phyloP scores from a whole-genome alignment of 2,888 invertebrate genomes.

The Xanthorhoe designata region DNA sequence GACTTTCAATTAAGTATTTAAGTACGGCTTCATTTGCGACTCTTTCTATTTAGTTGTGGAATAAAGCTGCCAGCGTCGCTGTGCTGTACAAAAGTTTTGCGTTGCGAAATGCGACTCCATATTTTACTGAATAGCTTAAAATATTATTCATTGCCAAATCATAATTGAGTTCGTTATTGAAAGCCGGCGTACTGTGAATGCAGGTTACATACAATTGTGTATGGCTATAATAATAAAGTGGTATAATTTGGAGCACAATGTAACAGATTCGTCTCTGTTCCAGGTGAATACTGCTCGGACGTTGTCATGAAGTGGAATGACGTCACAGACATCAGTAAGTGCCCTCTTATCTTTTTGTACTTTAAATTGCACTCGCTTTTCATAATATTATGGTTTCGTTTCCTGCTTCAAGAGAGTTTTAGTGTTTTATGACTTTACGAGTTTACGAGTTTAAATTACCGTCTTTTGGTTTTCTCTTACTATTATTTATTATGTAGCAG shows the following conservation, averaged over 20 bases:
- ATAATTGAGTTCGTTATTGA: slow-evolving; percentile 30
- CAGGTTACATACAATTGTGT: slow-evolving; percentile 8
- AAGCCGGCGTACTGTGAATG: slow-evolving; percentile 14
- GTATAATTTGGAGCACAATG: slow-evolving; percentile 24
- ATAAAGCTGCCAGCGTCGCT: slow-evolving; percentile 13
- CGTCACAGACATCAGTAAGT: slow-evolving; percentile 82
- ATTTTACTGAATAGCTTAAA: slow-evolving; percentile 22
- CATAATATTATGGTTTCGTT: slow-evolving; percentile 20
- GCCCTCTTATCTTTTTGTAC: slow-evolving; percentile 17
- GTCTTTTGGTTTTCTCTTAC: background rate
- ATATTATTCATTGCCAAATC: slow-evolving; percentile 22
- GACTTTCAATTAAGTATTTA: slow-evolving; percentile 9
- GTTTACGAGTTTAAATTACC: slow-evolving; percentile 4
- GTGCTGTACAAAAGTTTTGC: slow-evolving; percentile 14
- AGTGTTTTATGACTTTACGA: slow-evolving; percentile 7
- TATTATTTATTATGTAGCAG: background rate
- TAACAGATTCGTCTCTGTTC: slow-evolving; percentile 51
- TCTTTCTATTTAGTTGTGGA: slow-evolving; percentile 17
- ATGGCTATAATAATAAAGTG: background rate
- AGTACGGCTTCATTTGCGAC: slow-evolving; percentile 15
- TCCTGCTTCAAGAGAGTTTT: slow-evolving; percentile 13
- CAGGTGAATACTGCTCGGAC: slow-evolving; percentile 81
- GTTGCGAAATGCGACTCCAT: slow-evolving; percentile 13
- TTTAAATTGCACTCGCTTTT: slow-evolving; percentile 20
- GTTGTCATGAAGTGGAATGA: slow-evolving; percentile 85